These are phyloP conservation scores for Dendrocincla tyrannina DNA, from an alignment of 2,797 vertebrate species.

Conservation along the genomic window DNA sequence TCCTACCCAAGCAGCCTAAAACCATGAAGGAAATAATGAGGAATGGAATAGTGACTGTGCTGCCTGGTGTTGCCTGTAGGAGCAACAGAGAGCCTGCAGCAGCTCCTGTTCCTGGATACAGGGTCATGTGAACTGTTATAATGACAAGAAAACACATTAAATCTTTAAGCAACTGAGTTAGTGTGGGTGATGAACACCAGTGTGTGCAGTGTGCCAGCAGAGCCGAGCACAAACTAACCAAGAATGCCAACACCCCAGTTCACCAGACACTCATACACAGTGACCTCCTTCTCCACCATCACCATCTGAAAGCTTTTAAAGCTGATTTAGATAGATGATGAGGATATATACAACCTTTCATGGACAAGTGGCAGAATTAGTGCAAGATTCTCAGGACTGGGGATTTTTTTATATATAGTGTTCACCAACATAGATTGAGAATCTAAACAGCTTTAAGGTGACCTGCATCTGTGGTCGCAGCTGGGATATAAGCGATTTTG, in stretches of 20 bases:
- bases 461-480: not conserved
- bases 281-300: not conserved
- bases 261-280: not conserved
- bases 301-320: not conserved
- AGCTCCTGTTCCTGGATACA: not conserved
- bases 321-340: not conserved
- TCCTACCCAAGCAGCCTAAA: not conserved
- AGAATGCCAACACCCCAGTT: accelerated
- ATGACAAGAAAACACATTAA: not conserved
- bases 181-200: not conserved
- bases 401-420: not conserved
- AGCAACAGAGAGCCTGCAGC: accelerated
- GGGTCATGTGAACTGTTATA: not conserved
- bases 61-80: not conserved
- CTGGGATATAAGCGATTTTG: not conserved
- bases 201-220: not conserved
- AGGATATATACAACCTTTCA: not conserved
- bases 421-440: not conserved
- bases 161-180: not conserved
- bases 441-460: not conserved
- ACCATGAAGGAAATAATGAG: not conserved
- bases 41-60: not conserved
- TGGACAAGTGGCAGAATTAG: not conserved
- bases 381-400: not conserved
- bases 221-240: not conserved